Conservation (phyloP, 2,113 vertebrate genomes). For the Parus major region DNA sequence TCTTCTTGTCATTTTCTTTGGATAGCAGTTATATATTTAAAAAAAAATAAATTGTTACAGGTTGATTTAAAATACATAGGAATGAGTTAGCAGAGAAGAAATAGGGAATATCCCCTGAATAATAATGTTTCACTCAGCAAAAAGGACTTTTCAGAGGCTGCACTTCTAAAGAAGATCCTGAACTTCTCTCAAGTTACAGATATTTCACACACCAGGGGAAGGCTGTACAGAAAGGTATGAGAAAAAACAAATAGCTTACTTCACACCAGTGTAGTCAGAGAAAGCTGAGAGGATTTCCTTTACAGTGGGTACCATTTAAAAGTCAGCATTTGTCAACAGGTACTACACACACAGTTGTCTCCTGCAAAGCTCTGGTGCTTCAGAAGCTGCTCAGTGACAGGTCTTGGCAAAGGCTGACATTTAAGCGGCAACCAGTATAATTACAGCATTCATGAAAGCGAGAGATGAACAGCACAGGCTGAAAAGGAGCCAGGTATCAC, state of each 20-base stretch:
- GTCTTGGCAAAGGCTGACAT: neutral
- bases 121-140: neutral
- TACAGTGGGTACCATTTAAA: neutral
- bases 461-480: neutral
- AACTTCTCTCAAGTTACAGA: neutral
- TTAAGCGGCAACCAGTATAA: neutral
- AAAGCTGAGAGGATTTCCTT: neutral
- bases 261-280: neutral
- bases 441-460: neutral
- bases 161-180: neutral
- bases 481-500: slow-evolving; percentile 3
- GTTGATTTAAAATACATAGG: slow-evolving; percentile 2
- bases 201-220: neutral
- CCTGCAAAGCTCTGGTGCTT: neutral
- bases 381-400: neutral
- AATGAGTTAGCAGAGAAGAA: neutral
- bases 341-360: neutral
- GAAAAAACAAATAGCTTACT: neutral
- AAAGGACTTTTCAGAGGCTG: neutral
- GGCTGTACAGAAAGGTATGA: neutral
- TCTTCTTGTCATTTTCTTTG: neutral
- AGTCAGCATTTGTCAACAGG: neutral
- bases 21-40: neutral
- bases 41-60: neutral
- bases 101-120: neutral